Evolutionary conservation across 1,140 invertebrate genomes (phyloP).

Genomic region (Magallana ariakensis): DNA sequence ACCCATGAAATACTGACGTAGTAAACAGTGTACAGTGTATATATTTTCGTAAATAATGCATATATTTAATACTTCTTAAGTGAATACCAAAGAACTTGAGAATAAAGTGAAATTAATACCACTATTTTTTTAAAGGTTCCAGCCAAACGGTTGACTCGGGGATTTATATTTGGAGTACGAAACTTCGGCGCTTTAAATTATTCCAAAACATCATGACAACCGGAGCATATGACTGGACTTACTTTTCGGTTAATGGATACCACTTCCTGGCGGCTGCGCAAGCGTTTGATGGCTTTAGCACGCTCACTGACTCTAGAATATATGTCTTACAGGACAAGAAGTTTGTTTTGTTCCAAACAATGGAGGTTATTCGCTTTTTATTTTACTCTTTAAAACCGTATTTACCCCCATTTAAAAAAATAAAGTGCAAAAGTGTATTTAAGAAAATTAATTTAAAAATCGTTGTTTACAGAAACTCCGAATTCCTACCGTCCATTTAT

Average conservation of each 20-base stretch:
- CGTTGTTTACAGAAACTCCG: not conserved
- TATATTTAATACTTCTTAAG: too few relatives aligned
- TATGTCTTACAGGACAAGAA: constrained; percentile 73
- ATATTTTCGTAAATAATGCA: too few relatives aligned
- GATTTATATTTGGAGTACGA: constrained; percentile 72
- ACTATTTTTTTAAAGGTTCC: constrained; percentile 60
- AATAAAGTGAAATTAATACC: too few relatives aligned
- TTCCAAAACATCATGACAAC: constrained; percentile 71
- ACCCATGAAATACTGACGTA: too few relatives aligned
- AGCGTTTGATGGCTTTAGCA: constrained; percentile 72
- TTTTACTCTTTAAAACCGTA: too few relatives aligned
- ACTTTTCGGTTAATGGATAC: constrained; percentile 72
- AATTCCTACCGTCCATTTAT: too few relatives aligned
- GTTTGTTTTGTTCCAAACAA: constrained; percentile 74
- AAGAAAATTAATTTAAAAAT: not conserved
- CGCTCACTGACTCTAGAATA: constrained; percentile 71
- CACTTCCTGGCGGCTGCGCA: constrained; percentile 77
- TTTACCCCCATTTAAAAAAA: too few relatives aligned
- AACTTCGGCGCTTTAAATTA: constrained; percentile 60
- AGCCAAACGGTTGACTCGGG: constrained; percentile 71
- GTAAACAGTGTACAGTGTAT: too few relatives aligned
- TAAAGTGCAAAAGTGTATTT: too few relatives aligned
- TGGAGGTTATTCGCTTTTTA: constrained; percentile 70
- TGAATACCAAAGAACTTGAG: too few relatives aligned
- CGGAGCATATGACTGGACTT: constrained; percentile 77